Evolutionary conservation across 2,797 vertebrate species (phyloP).

Genomic region (Sebastes taczanowskii): DNA sequence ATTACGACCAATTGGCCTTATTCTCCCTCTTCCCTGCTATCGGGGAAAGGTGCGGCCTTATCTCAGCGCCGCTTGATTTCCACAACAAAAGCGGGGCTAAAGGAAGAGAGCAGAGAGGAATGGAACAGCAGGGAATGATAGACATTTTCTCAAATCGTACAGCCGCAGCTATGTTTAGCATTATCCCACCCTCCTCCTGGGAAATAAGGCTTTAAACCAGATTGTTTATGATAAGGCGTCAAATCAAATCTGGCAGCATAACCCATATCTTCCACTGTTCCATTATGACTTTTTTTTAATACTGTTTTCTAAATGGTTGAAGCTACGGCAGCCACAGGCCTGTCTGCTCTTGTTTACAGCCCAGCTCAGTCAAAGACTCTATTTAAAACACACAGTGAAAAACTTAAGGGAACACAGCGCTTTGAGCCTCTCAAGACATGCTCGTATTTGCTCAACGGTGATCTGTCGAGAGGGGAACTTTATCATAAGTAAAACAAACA

Average conservation of each 20-base stretch:
- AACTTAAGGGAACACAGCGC: conserved; percentile 61
- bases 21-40: conserved; percentile 81
- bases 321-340: conserved; percentile 45
- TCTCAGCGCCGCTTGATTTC: conserved; percentile 76
- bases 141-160: conserved; percentile 63
- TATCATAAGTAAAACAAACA: conserved; percentile 73
- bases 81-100: conserved; percentile 64
- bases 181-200: conserved; percentile 39
- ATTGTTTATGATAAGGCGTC: conserved; percentile 67
- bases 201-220: conserved; percentile 57
- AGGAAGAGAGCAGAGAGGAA: conserved; percentile 40
- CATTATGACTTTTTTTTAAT: conserved; percentile 15
- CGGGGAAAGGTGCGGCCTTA: conserved; percentile 84
- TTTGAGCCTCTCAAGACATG: conserved; percentile 52
- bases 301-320: conserved; percentile 29
- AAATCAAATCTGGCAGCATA: conserved; percentile 55
- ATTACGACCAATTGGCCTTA: conserved; percentile 86
- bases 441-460: conserved; percentile 42
- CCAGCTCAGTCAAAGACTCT: conserved; percentile 67
- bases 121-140: conserved; percentile 54
- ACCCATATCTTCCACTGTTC: conserved; percentile 18
- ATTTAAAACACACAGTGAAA: conserved; percentile 78
- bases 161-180: conserved; percentile 58
- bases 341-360: conserved; percentile 69
- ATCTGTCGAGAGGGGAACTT: conserved; percentile 50